Conservation (phyloP, 1,140 invertebrate genomes). For the Zaprionus kolodkinae region DNA sequence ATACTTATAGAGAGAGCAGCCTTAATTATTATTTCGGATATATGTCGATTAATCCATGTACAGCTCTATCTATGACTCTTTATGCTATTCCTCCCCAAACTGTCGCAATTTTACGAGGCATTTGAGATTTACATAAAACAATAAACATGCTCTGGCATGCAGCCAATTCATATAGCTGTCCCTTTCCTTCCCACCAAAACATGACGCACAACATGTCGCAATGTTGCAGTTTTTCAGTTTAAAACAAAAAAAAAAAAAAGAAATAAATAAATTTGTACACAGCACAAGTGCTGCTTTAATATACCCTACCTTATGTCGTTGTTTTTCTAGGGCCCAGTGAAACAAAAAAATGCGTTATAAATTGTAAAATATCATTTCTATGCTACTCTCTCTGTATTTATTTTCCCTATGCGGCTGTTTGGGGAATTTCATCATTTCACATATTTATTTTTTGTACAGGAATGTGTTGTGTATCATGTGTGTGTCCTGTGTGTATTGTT, state of each 20-base stretch:
- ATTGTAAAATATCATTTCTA: constrained; percentile 42
- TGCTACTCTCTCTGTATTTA: neutral
- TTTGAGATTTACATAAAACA: constrained; percentile 28
- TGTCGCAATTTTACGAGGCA: constrained; percentile 27
- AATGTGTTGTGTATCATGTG: constrained; percentile 32
- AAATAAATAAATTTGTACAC: constrained; percentile 38
- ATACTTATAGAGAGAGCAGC: neutral
- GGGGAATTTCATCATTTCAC: constrained; percentile 39
- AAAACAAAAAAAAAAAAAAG: constrained; percentile 13
- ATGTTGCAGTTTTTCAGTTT: neutral
- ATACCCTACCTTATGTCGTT: constrained; percentile 4
- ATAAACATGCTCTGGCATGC: constrained; percentile 9
- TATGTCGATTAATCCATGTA: neutral
- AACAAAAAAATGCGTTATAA: constrained; percentile 19
- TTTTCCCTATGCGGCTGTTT: constrained; percentile 22
- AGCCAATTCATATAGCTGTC: neutral
- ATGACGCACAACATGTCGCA: neutral
- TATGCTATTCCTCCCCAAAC: neutral
- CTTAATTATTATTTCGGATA: neutral
- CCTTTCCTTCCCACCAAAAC: neutral
- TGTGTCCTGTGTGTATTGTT: constrained; percentile 22
- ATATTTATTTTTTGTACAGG: constrained; percentile 37
- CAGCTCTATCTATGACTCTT: neutral
- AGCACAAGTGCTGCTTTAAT: constrained; percentile 1
- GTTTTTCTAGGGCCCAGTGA: constrained; percentile 1